Evolutionary conservation across 2,113 vertebrate genomes (phyloP), one percentile per base, ranked within the genome.

Genomic region (Megalops atlanticus): DNA sequence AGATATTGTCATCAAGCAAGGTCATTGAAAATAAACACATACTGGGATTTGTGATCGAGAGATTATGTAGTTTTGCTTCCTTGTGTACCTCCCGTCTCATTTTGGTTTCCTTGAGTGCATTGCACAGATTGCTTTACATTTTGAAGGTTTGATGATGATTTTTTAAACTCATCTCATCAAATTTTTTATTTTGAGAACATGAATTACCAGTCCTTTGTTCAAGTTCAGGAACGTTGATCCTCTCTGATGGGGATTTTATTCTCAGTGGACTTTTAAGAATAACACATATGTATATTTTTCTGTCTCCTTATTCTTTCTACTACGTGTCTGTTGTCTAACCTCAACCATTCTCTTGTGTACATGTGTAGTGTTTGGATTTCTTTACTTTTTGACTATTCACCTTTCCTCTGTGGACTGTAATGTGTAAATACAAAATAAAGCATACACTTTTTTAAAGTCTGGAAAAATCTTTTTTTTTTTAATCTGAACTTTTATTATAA

Each of bases 1-100:
- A 0, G 94, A 95, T 76, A 94, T 95, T 74, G 89, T 94, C 88
- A 94, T 95, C 86, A 92, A 85, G 84, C 93, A 95, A 87, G 92
- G 91, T 73, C 89, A 82, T 3, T 94, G 81, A 95, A 77, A 74
- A 40, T 3, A n/a, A 27, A 71, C 47, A 11, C 27, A 45, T 0
- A 27, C 24, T 6, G 7, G 12, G 24, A 35, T 21, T 58, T n/a
- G 0, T 64, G 7, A 31, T 31, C 24, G 31, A 64, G 58, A 64
- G 58, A 64, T 64, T 64, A 27, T 64, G 24, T 27, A 1, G 58
- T 64, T 33, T 15, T 70, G 18, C 4, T 80, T 15, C 24, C 12
- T 21, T 35, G 16, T 80, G 36, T 72, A 47, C 58, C 31, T 33
- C 11, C 31, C 72, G 24, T 78, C 33, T 38, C 5, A 0, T 72